These are phyloP conservation scores for Scaptomyza tumidula DNA, from an alignment of 2,888 invertebrate genomes.

Conservation along the genomic window DNA sequence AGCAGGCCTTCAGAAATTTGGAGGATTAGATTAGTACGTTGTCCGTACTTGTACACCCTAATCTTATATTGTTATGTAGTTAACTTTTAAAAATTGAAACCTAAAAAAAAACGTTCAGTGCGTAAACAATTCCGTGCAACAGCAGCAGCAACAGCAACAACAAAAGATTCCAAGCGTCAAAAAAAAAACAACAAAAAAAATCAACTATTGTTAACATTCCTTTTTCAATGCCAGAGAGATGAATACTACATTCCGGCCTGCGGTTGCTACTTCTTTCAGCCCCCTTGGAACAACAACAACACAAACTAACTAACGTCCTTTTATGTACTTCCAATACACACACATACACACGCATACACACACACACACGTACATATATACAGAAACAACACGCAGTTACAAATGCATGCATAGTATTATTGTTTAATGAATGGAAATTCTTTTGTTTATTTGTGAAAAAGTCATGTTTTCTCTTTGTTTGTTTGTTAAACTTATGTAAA, in stretches of 20 bases:
- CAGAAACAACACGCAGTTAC: constrained; percentile 58
- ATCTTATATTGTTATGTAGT: constrained; percentile 80
- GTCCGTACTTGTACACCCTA: constrained; percentile 78
- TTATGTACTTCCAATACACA: constrained; percentile 69
- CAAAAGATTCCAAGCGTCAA: constrained; percentile 59
- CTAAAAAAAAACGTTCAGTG: constrained; percentile 48
- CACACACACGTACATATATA: constrained; percentile 29
- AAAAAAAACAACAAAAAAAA: constrained; percentile 32
- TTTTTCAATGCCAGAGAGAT: constrained; percentile 47
- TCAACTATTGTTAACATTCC: constrained; percentile 63
- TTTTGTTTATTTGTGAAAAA: constrained; percentile 81
- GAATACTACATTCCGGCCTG: constrained; percentile 80
- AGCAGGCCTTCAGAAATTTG: constrained; percentile 98
- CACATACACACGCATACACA: constrained; percentile 22
- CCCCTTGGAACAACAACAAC: constrained; percentile 24
- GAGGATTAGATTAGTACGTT: constrained; percentile 91
- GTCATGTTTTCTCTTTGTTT: constrained; percentile 80
- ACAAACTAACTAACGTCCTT: constrained; percentile 71
- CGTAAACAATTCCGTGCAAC: constrained; percentile 69
- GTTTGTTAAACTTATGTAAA: constrained; percentile 81
- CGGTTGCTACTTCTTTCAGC: constrained; percentile 61
- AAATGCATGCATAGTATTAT: constrained; percentile 80
- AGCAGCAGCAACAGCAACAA: constrained; percentile 7
- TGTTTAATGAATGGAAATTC: constrained; percentile 81
- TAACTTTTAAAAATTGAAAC: constrained; percentile 75